phyloP scores from a whole-genome alignment of 2,888 invertebrate genomes.

The Parapristionchus giblindavisi region DNA sequence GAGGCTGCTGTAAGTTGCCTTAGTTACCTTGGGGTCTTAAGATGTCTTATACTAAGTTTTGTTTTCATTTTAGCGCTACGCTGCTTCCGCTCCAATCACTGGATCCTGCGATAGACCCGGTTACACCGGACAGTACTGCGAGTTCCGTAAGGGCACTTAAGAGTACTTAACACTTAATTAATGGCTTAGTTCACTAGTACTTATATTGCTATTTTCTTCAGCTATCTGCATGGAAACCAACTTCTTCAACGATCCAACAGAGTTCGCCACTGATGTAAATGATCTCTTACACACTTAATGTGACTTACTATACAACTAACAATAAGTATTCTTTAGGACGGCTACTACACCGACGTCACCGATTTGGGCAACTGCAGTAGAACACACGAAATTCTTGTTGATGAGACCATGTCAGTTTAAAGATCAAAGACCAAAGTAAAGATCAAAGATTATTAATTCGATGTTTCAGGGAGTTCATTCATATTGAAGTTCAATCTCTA shows the following conservation, averaged over 20 bases:
- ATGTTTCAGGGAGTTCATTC: constrained; percentile 8
- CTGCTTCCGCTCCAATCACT: constrained; percentile 12
- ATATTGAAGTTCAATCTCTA: constrained; percentile 19
- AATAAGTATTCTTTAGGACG: constrained; percentile 1
- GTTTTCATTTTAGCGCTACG: background rate
- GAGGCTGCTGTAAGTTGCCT: constrained; percentile 15
- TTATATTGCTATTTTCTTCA: constrained; percentile 2
- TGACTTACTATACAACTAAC: background rate
- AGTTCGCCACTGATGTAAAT: background rate
- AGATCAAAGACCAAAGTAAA: background rate
- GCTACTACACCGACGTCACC: constrained; percentile 45
- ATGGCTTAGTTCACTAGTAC: background rate
- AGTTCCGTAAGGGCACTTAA: constrained; percentile 47
- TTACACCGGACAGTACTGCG: constrained; percentile 59
- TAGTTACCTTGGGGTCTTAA: background rate
- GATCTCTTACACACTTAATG: background rate
- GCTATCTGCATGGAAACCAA: constrained; percentile 35
- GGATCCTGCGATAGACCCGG: constrained; percentile 51
- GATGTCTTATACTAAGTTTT: background rate
- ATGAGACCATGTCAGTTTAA: constrained; percentile 48
- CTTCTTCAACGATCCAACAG: background rate
- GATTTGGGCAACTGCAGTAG: constrained; percentile 50
- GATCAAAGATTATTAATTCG: background rate
- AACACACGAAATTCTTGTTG: constrained; percentile 47
- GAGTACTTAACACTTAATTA: background rate